Evolutionary conservation across 1,140 invertebrate genomes (phyloP).

Genomic region (Drosophila eugracilis): DNA sequence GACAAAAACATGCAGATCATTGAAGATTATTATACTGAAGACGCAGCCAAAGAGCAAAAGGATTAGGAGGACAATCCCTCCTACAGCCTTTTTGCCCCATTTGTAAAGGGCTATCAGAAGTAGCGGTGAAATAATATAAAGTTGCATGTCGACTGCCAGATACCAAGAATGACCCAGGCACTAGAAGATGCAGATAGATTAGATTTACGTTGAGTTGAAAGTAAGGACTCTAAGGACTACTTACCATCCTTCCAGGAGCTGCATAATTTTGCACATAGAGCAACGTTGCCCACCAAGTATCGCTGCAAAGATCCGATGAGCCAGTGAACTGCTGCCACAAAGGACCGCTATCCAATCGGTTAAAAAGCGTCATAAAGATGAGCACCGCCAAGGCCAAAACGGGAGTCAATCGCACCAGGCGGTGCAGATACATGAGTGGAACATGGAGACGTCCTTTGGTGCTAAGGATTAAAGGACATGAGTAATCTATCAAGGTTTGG

Average conservation of each 20-base stretch:
- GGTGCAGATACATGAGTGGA: constrained; percentile 79
- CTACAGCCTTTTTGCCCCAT: constrained; percentile 84
- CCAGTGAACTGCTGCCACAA: constrained; percentile 67
- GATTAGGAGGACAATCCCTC: constrained; percentile 51
- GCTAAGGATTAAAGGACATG: constrained; percentile 2
- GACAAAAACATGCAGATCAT: constrained; percentile 59
- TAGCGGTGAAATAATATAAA: constrained; percentile 91
- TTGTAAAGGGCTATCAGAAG: constrained; percentile 89
- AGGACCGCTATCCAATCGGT: constrained; percentile 67
- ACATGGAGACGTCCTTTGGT: constrained; percentile 57
- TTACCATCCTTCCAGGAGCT: constrained; percentile 71
- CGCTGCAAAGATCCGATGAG: constrained; percentile 48
- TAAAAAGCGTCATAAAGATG: constrained; percentile 66
- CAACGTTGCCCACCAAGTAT: constrained; percentile 78
- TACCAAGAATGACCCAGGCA: constrained; percentile 97
- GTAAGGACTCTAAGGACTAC: neutral
- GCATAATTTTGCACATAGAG: constrained; percentile 81
- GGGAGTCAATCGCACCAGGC: constrained; percentile 74
- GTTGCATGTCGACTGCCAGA: constrained; percentile 93
- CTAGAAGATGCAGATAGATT: constrained; percentile 85
- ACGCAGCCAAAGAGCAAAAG: constrained; percentile 60
- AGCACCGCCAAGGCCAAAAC: constrained; percentile 70
- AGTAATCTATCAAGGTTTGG: neutral
- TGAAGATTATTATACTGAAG: constrained; percentile 63
- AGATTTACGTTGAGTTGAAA: neutral